phyloP scores from a whole-genome alignment of 37 sponge, comb jelly and placozoan genomes.

The Eunapius fragilis region DNA sequence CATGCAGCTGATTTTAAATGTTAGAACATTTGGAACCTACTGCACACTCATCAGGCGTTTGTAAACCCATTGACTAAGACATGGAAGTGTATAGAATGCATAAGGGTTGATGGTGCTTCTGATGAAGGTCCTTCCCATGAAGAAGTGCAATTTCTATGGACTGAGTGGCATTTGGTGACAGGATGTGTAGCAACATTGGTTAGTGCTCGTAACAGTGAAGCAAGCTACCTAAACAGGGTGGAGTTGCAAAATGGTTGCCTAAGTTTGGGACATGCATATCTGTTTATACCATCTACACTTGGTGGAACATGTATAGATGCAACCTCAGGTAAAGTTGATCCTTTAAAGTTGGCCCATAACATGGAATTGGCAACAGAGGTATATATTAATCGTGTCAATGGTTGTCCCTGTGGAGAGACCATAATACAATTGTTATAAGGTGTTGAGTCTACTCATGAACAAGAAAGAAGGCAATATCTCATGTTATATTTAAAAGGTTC shows the following conservation, averaged over 20 bases:
- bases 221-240: slow-evolving; percentile 35
- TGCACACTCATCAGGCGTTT: slow-evolving; percentile 10
- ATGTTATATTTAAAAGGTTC: slow-evolving; percentile 24
- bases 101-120: slow-evolving; percentile 36
- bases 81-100: slow-evolving; percentile 24
- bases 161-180: neutral
- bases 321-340: neutral
- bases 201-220: slow-evolving; percentile 30
- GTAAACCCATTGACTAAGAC: neutral
- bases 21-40: slow-evolving; percentile 7
- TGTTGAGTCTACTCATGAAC: slow-evolving; percentile 16
- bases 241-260: slow-evolving; percentile 25
- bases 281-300: slow-evolving; percentile 26
- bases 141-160: slow-evolving; percentile 28
- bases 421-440: slow-evolving; percentile 28
- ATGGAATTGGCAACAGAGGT: slow-evolving; percentile 32
- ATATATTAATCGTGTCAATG: slow-evolving; percentile 11
- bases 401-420: slow-evolving; percentile 36
- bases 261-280: slow-evolving; percentile 12
- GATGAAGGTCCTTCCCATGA: slow-evolving; percentile 30
- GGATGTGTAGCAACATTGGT: slow-evolving; percentile 15
- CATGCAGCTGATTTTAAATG: no score
- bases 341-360: slow-evolving; percentile 1
- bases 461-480: neutral
- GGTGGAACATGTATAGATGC: slow-evolving; percentile 10